Base-by-base conservation (phyloP, 2,888 invertebrate genomes). In the Lithophane leautieri region DNA sequence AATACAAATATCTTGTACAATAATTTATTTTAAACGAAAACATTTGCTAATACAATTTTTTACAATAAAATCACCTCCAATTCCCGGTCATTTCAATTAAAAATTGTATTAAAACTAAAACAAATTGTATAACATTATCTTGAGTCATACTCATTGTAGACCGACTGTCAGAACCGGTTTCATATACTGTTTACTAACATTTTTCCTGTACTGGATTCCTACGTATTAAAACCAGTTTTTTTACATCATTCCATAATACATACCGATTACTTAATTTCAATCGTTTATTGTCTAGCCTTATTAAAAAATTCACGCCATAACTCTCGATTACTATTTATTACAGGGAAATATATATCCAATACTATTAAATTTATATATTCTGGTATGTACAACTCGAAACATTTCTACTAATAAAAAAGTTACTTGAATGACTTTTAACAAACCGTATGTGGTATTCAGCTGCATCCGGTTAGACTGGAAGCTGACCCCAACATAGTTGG, bases 241-340 rank as follows among this genome's bases (percentile, higher is more conserved):
- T 44, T n/a, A 65, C 12, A 8, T 28, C 14, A 22, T 44, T 65
- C 7, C 19, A 4, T 28, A 25, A 22, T 9, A 60, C 12, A 6
- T 60, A 44, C 50, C 8, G 68, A 28, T 42, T 54, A 3, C 66
- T 28, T 50, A 8, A 79, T 44, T 61, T 25, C 25, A 8, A 25
- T 34, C 0, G 44, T 22, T 14, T 44, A 73, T 34, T 47, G 14
- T 4, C 8, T 2, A 25, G 42, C 34, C 8, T 22, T 66, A 9
- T 25, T 40, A 2, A 72, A 42, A 66, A 61, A 80, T 4, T 66
- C 14, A 40, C 47, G 22, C 78, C 65, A 73, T 1, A 66, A 14
- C 11, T 47, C 22, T 14, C 61, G 19, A 47, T 79, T 66, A 9
- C 47, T 58, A 6, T 22, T 60, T 19, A 44, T 7, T 7, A 62